A percentile compares a stretch with the other conserved stretches of the same genome.
phyloP scores from a whole-genome alignment of 2,113 vertebrate species.

The Dendropsophus ebraccatus region DNA sequence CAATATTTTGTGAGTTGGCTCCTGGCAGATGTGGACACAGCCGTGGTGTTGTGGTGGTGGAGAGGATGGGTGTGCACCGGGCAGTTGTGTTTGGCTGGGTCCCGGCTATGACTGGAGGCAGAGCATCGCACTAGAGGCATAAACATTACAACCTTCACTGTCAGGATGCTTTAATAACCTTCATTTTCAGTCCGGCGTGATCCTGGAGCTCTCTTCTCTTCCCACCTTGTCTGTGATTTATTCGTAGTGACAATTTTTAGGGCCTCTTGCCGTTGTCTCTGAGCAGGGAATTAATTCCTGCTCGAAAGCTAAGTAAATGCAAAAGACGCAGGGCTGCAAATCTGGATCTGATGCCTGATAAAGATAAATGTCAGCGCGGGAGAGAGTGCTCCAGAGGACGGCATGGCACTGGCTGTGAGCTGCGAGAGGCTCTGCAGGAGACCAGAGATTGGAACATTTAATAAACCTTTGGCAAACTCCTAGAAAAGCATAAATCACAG shows the following conservation, averaged over 20 bases:
- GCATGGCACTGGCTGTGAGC: constrained; percentile 8
- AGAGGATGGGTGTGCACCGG: not conserved
- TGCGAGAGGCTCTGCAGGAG: constrained; percentile 1
- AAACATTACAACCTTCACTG: constrained; percentile 53
- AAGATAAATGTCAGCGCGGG: constrained; percentile 52
- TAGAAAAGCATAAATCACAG: constrained; percentile 30
- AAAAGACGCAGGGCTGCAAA: constrained; percentile 39
- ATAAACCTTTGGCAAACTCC: constrained; percentile 39
- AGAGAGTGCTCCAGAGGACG: constrained; percentile 33
- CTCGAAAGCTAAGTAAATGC: constrained; percentile 48
- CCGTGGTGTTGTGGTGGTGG: not conserved
- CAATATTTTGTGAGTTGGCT: too few relatives aligned
- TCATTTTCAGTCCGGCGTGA: constrained; percentile 45
- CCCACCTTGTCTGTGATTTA: constrained; percentile 55
- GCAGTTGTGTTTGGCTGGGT: not conserved
- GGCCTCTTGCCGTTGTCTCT: constrained; percentile 39
- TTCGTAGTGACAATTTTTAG: constrained; percentile 49
- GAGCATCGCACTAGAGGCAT: constrained; percentile 11
- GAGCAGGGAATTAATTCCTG: constrained; percentile 52
- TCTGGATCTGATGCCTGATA: constrained; percentile 35
- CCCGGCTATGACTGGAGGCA: not conserved
- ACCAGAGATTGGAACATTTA: constrained; percentile 35
- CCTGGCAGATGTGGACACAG: too few relatives aligned
- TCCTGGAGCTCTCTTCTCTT: constrained; percentile 10
- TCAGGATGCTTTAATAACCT: constrained; percentile 54